phyloP scores from a whole-genome alignment of 2,797 vertebrate genomes.

The Peromyscus aztecus region DNA sequence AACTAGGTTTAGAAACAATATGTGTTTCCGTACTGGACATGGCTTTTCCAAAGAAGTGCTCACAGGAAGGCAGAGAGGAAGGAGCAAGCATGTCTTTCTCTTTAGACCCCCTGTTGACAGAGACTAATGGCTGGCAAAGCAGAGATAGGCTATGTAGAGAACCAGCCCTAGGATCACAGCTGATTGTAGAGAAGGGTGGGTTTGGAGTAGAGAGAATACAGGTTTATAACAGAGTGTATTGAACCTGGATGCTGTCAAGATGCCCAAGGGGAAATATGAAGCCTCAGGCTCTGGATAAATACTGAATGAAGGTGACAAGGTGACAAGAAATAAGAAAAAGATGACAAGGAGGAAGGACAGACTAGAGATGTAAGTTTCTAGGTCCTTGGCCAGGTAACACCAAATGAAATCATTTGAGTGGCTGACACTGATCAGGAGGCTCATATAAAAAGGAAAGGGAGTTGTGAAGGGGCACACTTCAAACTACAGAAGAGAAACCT shows the following conservation, averaged over 20 bases:
- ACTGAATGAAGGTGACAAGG: not conserved
- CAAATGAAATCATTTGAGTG: not conserved
- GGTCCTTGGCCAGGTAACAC: not conserved
- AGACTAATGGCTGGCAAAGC: not conserved
- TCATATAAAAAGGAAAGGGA: not conserved
- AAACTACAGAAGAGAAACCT: not conserved
- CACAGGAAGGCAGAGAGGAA: not conserved
- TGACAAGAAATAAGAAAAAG: not conserved
- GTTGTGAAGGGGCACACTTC: not conserved
- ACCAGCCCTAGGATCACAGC: not conserved
- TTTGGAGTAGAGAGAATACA: not conserved
- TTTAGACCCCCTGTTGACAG: not conserved
- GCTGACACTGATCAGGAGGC: not conserved
- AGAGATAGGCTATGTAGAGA: not conserved
- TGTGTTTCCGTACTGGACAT: conserved; percentile 31
- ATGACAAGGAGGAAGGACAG: no score
- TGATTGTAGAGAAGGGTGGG: not conserved
- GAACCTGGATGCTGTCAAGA: not conserved
- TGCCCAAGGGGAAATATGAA: not conserved
- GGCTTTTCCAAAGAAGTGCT: conserved; percentile 2
- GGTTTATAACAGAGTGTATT: not conserved
- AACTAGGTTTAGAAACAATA: not conserved
- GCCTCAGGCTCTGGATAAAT: not conserved
- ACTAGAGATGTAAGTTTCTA: not conserved
- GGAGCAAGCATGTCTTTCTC: not conserved